Percentiles rank a stretch among this genome's conserved stretches.
phyloP scores from a whole-genome alignment of 2,888 invertebrate species.

The Pandemis heparana region DNA sequence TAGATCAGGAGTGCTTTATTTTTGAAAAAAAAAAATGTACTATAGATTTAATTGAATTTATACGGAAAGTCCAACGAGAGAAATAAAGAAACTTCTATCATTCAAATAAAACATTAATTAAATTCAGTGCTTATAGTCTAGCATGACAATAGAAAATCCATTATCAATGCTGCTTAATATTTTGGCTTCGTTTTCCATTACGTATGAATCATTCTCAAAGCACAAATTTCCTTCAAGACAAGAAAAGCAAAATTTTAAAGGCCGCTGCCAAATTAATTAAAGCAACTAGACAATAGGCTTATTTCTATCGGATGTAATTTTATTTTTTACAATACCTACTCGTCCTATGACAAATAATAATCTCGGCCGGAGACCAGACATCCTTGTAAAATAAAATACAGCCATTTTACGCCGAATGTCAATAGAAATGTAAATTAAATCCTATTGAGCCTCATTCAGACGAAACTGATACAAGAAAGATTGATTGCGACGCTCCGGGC shows the following conservation, averaged over 20 bases:
- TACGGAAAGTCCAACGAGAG: neutral
- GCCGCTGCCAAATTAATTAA: conserved; percentile 3
- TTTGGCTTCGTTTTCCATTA: conserved; percentile 3
- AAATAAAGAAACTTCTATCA: neutral
- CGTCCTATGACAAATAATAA: neutral
- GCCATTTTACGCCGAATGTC: conserved; percentile 34
- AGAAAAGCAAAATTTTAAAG: neutral
- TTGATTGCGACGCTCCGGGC: conserved; percentile 29
- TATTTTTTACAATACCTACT: neutral
- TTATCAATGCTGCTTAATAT: neutral
- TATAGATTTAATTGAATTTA: neutral
- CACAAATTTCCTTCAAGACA: neutral
- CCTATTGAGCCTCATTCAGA: conserved; percentile 35
- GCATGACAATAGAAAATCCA: neutral
- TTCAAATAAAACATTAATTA: neutral
- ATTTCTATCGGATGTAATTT: neutral
- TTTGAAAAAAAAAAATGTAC: neutral
- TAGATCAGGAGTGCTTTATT: no score
- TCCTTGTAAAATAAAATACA: neutral
- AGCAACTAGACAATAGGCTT: conserved; percentile 1
- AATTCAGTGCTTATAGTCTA: neutral
- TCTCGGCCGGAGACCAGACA: neutral
- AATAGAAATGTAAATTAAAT: conserved; percentile 58
- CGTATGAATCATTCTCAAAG: conserved; percentile 2
- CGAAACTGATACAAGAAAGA: conserved; percentile 46